phyloP scores from a whole-genome alignment of 2,888 invertebrate genomes.

The Empis livida region DNA sequence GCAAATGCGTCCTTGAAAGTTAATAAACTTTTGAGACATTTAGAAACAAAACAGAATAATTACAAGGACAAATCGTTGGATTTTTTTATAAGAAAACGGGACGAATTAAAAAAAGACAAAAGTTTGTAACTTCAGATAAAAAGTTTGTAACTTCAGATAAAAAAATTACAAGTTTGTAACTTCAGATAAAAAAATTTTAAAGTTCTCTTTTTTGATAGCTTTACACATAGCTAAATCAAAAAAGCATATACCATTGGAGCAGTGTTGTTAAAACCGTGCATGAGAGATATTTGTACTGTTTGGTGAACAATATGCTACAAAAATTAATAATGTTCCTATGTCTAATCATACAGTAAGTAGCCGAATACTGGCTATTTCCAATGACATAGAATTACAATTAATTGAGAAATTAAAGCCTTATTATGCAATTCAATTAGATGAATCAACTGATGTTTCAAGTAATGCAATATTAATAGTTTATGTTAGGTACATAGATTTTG shows the following conservation, averaged over 20 bases:
- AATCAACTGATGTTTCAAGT: no score
- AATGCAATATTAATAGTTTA: slow-evolving; percentile 13
- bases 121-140: no score
- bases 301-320: neutral
- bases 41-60: neutral
- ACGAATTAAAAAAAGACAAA: neutral
- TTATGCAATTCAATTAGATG: no score
- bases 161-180: neutral
- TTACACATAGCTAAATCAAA: slow-evolving; percentile 1
- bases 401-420: slow-evolving; percentile 4
- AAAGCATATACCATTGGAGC: neutral
- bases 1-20: neutral
- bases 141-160: no score
- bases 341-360: neutral
- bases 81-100: no score
- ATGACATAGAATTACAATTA: neutral
- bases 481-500: slow-evolving; percentile 13
- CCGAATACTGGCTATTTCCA: neutral
- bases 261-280: slow-evolving; percentile 1
- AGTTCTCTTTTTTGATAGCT: neutral
- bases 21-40: neutral
- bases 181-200: neutral
- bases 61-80: no score
- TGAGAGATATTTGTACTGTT: slow-evolving; percentile 2
- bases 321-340: slow-evolving; percentile 2